These are phyloP conservation scores for Neosilurus hyrtlii DNA, from an alignment of 2,797 vertebrate genomes.

Conservation along the genomic window DNA sequence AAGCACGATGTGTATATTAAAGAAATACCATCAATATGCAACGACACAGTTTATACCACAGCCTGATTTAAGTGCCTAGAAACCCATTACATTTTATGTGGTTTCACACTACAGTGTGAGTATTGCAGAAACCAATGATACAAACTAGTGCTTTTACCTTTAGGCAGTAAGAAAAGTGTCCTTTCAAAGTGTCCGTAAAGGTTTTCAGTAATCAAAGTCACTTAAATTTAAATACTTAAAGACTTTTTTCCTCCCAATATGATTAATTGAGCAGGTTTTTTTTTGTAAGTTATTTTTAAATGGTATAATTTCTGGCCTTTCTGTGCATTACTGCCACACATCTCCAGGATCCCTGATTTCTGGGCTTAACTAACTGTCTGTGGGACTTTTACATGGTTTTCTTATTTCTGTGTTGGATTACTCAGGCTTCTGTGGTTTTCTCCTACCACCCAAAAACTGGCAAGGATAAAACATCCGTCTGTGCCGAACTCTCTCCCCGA, in stretches of 20 bases:
- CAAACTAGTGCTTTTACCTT: not conserved
- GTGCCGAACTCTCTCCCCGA: no score
- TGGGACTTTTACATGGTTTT: not conserved
- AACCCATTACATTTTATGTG: not conserved
- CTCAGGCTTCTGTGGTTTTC: not conserved
- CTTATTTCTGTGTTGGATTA: not conserved
- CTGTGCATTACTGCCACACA: not conserved
- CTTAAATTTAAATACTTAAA: not conserved
- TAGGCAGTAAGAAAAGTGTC: not conserved
- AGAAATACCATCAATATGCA: not conserved
- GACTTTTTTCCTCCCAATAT: not conserved
- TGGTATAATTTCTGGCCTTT: not conserved
- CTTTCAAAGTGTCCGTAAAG: not conserved
- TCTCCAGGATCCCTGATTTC: not conserved
- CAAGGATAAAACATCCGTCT: not conserved
- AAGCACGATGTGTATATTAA: not conserved
- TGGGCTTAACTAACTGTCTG: not conserved
- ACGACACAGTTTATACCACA: not conserved
- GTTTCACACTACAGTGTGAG: not conserved
- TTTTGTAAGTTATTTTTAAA: not conserved
- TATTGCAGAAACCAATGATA: not conserved
- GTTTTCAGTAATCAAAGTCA: not conserved
- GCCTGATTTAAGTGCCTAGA: conserved; percentile 8
- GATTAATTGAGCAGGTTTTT: not conserved
- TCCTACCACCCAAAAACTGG: no score